These are phyloP conservation scores for Celastrina argiolus DNA, from an alignment of 2,888 invertebrate genomes.

Conservation along the genomic window DNA sequence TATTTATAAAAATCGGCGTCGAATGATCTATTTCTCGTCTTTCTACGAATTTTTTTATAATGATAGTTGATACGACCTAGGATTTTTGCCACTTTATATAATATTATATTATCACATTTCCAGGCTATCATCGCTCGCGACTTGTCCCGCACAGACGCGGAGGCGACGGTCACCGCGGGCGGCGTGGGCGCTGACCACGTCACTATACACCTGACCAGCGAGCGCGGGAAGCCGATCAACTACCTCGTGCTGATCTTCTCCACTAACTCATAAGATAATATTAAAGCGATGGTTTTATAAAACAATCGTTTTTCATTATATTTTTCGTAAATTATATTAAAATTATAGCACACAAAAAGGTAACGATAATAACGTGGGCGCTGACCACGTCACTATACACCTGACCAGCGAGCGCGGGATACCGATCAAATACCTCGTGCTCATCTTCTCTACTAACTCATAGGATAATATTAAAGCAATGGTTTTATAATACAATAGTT, in stretches of 20 bases:
- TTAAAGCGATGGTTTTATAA: too few relatives aligned
- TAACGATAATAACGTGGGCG: constrained; percentile 44
- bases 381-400: constrained; percentile 55
- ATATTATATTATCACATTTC: too few relatives aligned
- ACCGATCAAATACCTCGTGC: constrained; percentile 60
- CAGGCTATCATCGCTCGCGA: constrained; percentile 64
- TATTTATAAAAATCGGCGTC: too few relatives aligned
- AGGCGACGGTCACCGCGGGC: constrained; percentile 55
- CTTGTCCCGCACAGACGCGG: constrained; percentile 54
- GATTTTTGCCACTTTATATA: too few relatives aligned
- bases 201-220: constrained; percentile 57
- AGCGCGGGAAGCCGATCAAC: constrained; percentile 56
- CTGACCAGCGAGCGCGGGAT: constrained; percentile 56
- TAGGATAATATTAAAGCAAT: too few relatives aligned
- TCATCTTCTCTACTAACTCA: constrained; percentile 55
- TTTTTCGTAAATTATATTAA: too few relatives aligned
- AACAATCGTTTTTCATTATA: not conserved
- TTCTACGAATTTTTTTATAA: too few relatives aligned
- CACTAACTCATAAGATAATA: constrained; percentile 39
- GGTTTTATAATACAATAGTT: too few relatives aligned
- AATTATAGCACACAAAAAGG: too few relatives aligned
- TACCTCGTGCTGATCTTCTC: constrained; percentile 64
- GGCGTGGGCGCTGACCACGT: constrained; percentile 61
- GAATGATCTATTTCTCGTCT: too few relatives aligned
- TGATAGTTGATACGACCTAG: too few relatives aligned